Conservation (phyloP, 2,113 vertebrate species). For the Buteo buteo region DNA sequence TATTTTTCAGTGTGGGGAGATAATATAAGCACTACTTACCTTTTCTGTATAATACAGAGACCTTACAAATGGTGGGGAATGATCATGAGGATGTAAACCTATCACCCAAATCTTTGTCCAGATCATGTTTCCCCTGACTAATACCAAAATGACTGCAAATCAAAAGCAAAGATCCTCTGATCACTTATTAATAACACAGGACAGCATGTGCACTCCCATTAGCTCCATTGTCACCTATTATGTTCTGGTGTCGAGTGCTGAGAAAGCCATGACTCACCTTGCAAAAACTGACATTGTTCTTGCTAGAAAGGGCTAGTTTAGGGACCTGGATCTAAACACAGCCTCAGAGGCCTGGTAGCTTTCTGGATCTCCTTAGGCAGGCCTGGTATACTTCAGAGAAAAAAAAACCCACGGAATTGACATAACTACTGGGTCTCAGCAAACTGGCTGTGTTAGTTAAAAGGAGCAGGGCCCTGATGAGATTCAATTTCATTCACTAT, state of each 20-base stretch:
- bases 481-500: not conserved
- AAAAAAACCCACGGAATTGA: too few relatives aligned
- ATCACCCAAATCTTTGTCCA: not conserved
- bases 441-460: not conserved
- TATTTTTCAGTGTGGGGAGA: not conserved
- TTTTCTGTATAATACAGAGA: not conserved
- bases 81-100: not conserved
- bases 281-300: not conserved
- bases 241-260: rapidly evolving
- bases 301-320: not conserved
- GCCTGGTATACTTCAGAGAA: not conserved
- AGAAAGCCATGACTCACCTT: not conserved
- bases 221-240: not conserved
- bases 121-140: not conserved
- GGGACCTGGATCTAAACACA: not conserved
- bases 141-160: not conserved
- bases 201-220: rapidly evolving
- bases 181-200: not conserved
- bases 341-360: not conserved
- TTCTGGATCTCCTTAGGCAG: not conserved
- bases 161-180: not conserved
- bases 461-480: not conserved
- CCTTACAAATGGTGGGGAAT: not conserved
- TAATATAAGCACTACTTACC: not conserved
- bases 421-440: not conserved